Evolutionary conservation across 92 coral and sea anemone species (phyloP), one percentile per base, ranked within the genome.

Genomic region (Zoanthus sansibaricus): DNA sequence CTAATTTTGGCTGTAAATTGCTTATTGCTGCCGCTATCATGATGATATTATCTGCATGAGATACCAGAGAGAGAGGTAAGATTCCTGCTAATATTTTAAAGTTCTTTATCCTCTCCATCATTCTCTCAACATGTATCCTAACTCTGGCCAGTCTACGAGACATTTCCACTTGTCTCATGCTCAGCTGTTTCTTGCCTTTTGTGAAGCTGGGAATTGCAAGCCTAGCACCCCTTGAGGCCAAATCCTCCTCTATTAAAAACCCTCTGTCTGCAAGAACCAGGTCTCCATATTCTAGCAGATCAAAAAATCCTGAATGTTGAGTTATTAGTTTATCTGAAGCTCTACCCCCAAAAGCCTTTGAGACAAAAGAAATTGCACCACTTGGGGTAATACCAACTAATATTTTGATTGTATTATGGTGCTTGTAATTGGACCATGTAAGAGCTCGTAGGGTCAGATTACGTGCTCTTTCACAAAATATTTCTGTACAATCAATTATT

Each of bases 261-360:
- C 92, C 92, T 61, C 88, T 75, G 76, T 92, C 94, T 32, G 94
- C 92, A 31, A 88, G 86, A 13, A 88, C 92, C 21, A 12, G 46
- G 56, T 92, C 92, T 11, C 90, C 90, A 88, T 88, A 82, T 76
- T 84, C 89, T 18, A 91, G 89, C 33, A 30, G 31, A n/a, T 91
- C 55, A 6, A 91, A 51, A 71, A 88, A 88, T 7, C 94, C 91
- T 7, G 91, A 91, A 37, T 84, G 49, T 48, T 77, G 91, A 3
- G 91, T 91, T 33, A 84, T 88, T 17, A 74, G 78, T 69, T 91
- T 79, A 48, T 90, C 90, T 17, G 93, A 91, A 14, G 58, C 58
- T 52, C 42, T 33, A 52, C 59, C 59, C 7, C 59, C 59, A 52
- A 9, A 52, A 56, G 58, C 59, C 59, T 52, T 52, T 7, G 90